A percentile compares a stretch with the other conserved stretches of the same genome.
Conservation (phyloP, 2,113 vertebrate species). For the Grammomys dolichurus region DNA sequence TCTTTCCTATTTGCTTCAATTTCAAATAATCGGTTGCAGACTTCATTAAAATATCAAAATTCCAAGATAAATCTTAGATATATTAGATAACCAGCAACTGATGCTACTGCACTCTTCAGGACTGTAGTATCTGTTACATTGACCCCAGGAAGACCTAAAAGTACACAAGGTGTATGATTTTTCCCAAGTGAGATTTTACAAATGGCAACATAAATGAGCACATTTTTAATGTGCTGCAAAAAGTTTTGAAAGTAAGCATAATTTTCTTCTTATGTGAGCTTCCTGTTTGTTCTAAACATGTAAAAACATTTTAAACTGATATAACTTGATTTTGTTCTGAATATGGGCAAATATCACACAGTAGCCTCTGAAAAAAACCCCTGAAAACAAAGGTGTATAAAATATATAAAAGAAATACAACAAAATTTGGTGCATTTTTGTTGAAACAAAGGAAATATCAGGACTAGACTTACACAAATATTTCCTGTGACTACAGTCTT, state of each 20-base stretch:
- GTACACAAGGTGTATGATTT: neutral
- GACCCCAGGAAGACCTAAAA: neutral
- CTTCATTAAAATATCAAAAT: neutral
- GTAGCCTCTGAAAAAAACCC: neutral
- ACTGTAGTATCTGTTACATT: neutral
- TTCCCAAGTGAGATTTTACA: neutral
- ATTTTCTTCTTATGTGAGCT: neutral
- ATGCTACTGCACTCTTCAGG: neutral
- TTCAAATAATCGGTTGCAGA: neutral
- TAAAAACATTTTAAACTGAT: neutral
- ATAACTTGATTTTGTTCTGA: neutral
- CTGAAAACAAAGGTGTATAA: neutral
- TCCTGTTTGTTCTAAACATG: neutral
- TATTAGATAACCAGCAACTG: neutral
- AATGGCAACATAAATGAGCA: neutral
- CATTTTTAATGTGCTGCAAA: neutral
- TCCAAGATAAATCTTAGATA: neutral
- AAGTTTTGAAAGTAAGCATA: conserved; percentile 11
- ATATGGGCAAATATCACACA: neutral
- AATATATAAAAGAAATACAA: neutral
- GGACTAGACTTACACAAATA: neutral
- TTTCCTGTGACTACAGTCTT: neutral
- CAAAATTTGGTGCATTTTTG: neutral
- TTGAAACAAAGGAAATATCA: neutral
- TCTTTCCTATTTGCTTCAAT: neutral